These are phyloP conservation scores for Scaptomyza cyrtandrae DNA, from an alignment of 2,888 invertebrate species.

Conservation along the genomic window DNA sequence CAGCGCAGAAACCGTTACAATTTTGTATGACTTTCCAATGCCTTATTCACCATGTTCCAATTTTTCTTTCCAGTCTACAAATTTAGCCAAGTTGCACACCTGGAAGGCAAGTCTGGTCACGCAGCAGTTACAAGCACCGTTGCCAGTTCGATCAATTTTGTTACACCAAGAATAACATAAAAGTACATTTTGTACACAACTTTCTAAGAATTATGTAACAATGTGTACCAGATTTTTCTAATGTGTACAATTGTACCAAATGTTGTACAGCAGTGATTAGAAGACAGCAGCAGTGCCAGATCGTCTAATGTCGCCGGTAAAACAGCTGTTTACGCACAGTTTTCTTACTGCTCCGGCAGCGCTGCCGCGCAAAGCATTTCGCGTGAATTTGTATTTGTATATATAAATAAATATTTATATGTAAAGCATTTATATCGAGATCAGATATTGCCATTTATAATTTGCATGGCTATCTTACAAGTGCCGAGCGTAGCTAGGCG, in stretches of 20 bases:
- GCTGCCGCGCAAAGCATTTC: neutral
- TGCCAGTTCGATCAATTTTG: constrained; percentile 5
- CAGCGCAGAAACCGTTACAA: constrained; percentile 32
- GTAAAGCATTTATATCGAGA: neutral
- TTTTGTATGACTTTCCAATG: constrained; percentile 15
- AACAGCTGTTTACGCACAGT: constrained; percentile 25
- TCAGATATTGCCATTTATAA: constrained; percentile 25
- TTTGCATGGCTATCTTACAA: constrained; percentile 21
- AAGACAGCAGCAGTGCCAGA: constrained; percentile 23
- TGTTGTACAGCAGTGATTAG: neutral
- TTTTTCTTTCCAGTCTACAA: constrained; percentile 31
- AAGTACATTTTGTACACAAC: neutral
- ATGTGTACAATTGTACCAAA: neutral
- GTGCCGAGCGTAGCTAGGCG: neutral
- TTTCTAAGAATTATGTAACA: no score
- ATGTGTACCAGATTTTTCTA: neutral
- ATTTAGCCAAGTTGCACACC: constrained; percentile 27
- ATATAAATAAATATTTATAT: constrained; percentile 6
- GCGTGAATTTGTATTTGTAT: neutral
- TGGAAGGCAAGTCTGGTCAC: neutral
- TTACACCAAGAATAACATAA: neutral
- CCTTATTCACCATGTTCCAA: constrained; percentile 22
- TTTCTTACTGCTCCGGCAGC: neutral
- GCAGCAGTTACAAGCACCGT: neutral
- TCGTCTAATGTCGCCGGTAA: neutral